Percentiles rank a stretch among this genome's conserved stretches.
Evolutionary conservation across 1,140 invertebrate species (phyloP).

Genomic region (Oryctes rhinoceros): DNA sequence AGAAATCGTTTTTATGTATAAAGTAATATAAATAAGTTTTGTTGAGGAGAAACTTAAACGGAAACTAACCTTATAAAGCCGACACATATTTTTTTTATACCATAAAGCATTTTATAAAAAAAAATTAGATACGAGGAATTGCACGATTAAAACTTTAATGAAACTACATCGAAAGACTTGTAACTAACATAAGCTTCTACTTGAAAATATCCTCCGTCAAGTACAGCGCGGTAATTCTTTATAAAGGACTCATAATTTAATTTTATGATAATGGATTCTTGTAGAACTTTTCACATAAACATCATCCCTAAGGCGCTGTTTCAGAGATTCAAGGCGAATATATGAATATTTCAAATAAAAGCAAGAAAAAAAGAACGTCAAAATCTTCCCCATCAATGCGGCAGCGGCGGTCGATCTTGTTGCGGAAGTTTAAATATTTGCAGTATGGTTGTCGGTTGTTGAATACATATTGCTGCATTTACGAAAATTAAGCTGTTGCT

Average conservation of each 20-base stretch:
- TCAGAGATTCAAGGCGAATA: background rate
- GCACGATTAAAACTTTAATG: too few species aligned
- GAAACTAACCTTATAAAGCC: too few species aligned
- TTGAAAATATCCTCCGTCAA: background rate
- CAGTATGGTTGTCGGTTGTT: background rate
- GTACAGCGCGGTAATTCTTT: background rate
- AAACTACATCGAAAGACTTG: too few species aligned
- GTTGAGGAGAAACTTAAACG: too few species aligned
- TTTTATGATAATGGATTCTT: constrained; percentile 25
- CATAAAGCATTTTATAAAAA: too few species aligned
- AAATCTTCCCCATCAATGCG: background rate
- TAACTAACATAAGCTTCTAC: background rate
- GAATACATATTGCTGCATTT: background rate
- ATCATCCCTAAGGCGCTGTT: background rate
- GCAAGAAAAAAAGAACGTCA: background rate
- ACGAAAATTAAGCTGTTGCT: background rate
- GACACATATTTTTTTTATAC: too few species aligned
- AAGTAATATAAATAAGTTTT: too few species aligned
- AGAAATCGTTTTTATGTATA: too few species aligned
- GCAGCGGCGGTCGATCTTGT: background rate
- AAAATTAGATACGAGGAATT: too few species aligned
- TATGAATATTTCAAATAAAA: background rate
- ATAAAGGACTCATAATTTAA: constrained; percentile 6
- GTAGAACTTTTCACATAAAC: constrained; percentile 18
- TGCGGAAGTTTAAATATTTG: background rate